Percentiles rank a stretch among this genome's conserved stretches.
These are phyloP conservation scores for Condylostylus longicornis DNA, from an alignment of 1,140 invertebrate genomes.

Conservation along the genomic window DNA sequence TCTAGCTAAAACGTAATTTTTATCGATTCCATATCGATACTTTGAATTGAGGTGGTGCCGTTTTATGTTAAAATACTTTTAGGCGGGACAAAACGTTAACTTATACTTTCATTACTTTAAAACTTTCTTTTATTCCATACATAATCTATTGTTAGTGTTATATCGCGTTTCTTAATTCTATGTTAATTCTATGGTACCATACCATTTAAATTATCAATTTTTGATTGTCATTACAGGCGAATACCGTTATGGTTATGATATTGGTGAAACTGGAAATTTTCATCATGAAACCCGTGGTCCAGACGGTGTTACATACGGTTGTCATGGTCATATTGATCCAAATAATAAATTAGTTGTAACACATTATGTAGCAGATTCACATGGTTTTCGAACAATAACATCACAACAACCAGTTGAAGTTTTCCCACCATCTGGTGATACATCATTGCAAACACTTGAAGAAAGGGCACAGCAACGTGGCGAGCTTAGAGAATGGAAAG, in stretches of 20 bases:
- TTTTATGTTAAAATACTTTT: too few relatives aligned
- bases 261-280: conserved; percentile 54
- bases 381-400: conserved; percentile 56
- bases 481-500: conserved; percentile 39
- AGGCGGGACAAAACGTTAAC: too few relatives aligned
- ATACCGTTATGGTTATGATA: conserved; percentile 58
- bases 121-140: too few relatives aligned
- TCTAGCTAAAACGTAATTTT: too few relatives aligned
- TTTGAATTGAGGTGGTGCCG: too few relatives aligned
- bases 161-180: too few relatives aligned
- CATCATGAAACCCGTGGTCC: conserved; percentile 58
- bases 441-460: conserved; percentile 7
- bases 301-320: conserved; percentile 61
- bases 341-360: conserved; percentile 47
- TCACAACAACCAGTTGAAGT: conserved; percentile 52
- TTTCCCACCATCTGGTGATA: conserved; percentile 34
- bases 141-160: too few relatives aligned
- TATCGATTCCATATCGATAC: too few relatives aligned
- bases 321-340: conserved; percentile 59
- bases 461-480: conserved; percentile 35
- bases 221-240: too few relatives aligned
- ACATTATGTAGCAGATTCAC: conserved; percentile 61
- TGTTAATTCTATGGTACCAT: too few relatives aligned
- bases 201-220: too few relatives aligned
- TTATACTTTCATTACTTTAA: too few relatives aligned